These are phyloP conservation scores for Drepana falcataria DNA, from an alignment of 2,888 invertebrate genomes.

Conservation along the genomic window DNA sequence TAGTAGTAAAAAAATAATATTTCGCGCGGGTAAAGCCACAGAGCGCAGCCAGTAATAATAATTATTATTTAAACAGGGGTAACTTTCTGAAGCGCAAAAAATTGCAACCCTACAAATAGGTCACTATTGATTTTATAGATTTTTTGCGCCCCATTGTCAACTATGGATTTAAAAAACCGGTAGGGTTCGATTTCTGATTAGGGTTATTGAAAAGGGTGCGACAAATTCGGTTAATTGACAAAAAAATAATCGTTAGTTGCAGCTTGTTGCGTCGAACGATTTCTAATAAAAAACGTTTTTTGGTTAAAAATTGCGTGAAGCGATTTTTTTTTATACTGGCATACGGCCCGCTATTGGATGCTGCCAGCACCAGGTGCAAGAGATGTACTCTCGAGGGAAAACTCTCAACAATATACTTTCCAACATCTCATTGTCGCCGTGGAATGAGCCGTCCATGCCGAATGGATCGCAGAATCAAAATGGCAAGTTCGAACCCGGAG, in stretches of 20 bases:
- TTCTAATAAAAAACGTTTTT: background rate
- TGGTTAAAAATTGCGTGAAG: too few relatives aligned
- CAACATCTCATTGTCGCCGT: too few relatives aligned
- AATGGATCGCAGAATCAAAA: too few relatives aligned
- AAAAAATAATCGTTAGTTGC: background rate
- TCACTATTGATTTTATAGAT: conserved; percentile 33
- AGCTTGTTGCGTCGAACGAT: background rate
- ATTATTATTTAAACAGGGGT: background rate
- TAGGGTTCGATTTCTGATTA: conserved; percentile 27
- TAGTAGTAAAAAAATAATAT: too few relatives aligned
- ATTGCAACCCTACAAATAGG: conserved; percentile 14
- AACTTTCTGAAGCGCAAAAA: conserved; percentile 6
- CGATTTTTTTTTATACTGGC: too few relatives aligned
- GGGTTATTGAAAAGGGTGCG: conserved; percentile 36
- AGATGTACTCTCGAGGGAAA: too few relatives aligned
- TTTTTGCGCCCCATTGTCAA: conserved; percentile 22
- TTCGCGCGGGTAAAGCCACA: too few relatives aligned
- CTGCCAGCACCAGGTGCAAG: too few relatives aligned
- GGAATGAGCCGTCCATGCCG: too few relatives aligned
- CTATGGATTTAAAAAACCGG: conserved; percentile 10
- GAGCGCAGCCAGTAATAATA: background rate
- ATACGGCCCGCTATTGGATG: too few relatives aligned
- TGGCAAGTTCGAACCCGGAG: too few relatives aligned
- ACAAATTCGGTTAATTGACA: conserved; percentile 4
- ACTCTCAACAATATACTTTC: too few relatives aligned